phyloP scores from a whole-genome alignment of 2,113 vertebrate genomes.

The Rattus rattus region DNA sequence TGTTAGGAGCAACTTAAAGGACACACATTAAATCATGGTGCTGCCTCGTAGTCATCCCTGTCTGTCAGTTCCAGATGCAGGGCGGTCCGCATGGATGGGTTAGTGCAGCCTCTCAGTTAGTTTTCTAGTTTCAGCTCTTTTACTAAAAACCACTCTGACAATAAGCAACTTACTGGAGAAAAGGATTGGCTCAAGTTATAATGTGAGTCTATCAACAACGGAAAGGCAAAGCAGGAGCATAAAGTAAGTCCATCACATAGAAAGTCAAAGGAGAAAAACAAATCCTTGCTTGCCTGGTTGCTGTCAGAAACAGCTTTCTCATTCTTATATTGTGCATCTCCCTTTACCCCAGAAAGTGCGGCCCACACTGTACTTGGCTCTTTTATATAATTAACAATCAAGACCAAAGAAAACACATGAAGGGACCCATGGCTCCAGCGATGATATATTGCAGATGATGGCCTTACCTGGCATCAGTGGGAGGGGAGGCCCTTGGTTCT shows the following conservation, averaged over 20 bases:
- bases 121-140: neutral
- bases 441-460: no score
- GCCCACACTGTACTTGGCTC: no score
- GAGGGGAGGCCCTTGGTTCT: no score
- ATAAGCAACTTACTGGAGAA: neutral
- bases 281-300: neutral
- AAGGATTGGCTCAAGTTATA: neutral
- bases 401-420: no score
- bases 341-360: neutral
- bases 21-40: neutral
- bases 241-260: neutral
- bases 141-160: neutral
- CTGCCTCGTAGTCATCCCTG: neutral
- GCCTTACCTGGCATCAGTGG: no score
- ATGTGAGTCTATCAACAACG: neutral
- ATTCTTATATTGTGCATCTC: neutral
- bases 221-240: neutral
- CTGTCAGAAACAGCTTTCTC: neutral
- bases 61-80: neutral
- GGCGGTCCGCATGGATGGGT: neutral
- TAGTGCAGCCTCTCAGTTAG: neutral
- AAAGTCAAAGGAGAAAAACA: neutral
- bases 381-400: no score
- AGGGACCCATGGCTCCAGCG: no score
- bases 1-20: neutral